These are phyloP conservation scores for Cichlasoma orientale DNA, from an alignment of 2,797 vertebrate genomes.

Conservation along the genomic window DNA sequence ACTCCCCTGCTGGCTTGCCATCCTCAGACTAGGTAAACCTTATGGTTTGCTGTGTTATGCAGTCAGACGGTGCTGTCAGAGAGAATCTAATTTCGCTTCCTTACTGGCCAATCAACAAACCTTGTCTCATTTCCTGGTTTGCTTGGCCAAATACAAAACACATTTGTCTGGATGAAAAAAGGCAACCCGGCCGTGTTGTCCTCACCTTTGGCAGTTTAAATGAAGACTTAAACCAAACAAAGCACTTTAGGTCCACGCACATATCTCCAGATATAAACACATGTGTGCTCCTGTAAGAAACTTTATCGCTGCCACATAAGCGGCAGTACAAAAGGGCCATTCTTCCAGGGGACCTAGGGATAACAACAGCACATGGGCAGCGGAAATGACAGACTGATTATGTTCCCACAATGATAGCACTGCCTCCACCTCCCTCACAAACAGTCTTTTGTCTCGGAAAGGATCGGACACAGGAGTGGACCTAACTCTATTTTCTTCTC, in stretches of 20 bases:
- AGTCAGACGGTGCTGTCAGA: slow-evolving; percentile 49
- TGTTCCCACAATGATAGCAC: slow-evolving; percentile 95
- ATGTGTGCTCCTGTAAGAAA: slow-evolving; percentile 85
- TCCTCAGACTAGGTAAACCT: slow-evolving; percentile 41
- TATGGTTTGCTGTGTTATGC: slow-evolving; percentile 51
- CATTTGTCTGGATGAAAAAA: slow-evolving; percentile 68
- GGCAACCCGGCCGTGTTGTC: slow-evolving; percentile 46
- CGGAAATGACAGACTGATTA: slow-evolving; percentile 97
- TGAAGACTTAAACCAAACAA: slow-evolving; percentile 83
- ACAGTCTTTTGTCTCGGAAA: slow-evolving; percentile 87
- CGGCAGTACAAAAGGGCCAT: slow-evolving; percentile 88
- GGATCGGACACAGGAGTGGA: slow-evolving; percentile 71
- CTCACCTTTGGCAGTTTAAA: slow-evolving; percentile 76
- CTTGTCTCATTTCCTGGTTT: slow-evolving; percentile 74
- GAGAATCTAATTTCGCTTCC: slow-evolving; percentile 61
- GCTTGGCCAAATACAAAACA: slow-evolving; percentile 59
- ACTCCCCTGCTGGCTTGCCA: slow-evolving; percentile 40
- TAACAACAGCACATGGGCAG: slow-evolving; percentile 88
- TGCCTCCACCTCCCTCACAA: slow-evolving; percentile 88
- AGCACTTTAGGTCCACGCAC: slow-evolving; percentile 89
- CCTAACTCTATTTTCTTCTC: slow-evolving; percentile 76
- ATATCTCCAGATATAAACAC: slow-evolving; percentile 83
- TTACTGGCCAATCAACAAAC: slow-evolving; percentile 61
- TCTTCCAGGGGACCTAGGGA: slow-evolving; percentile 88
- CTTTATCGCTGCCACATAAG: slow-evolving; percentile 92